Base-by-base conservation (phyloP, 2,888 invertebrate species). In the Griposia aprilina region DNA sequence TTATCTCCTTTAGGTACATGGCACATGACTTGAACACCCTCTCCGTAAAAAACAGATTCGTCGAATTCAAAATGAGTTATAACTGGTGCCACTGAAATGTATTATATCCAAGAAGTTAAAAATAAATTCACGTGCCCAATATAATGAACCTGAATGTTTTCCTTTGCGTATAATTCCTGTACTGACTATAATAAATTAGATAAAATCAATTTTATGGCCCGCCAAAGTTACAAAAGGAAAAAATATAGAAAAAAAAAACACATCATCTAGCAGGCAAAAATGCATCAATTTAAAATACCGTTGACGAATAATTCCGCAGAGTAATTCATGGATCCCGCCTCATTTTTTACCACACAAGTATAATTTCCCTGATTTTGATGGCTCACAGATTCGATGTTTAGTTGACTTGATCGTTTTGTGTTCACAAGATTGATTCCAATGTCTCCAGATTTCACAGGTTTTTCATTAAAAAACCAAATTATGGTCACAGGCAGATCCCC, bases 401-500 rank as follows among this genome's bases (percentile, higher is more conserved):
- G 94, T 87, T 97, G 96, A 91, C 97, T 97, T 73, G 97, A 95
- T 67, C 97, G 95, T 89, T 95, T 97, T 59, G 94, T 95, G 80
- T 95, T 95, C 82, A 93, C 78, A 59, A 96, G 92, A 78, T 92
- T 93, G 62, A 96, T 92, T 86, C 95, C 96, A 84, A 93, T 91
- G 57, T 94, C 93, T 82, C 94, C 94, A 71, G 95, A 92, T 89
- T 95, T 95, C 41, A 96, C 91, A 83, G 94, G 93, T 55, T 94
- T 94, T 80, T 97, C 97, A 91, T 98, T 98, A 86, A 98, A 97
- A 82, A 97, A 97, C 98, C 98, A 98, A 80, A 97, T 96, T 88
- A 98, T 97, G 89, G 97, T 97, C 87, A 98, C 95, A 48, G 98
- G 98, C 76, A 97, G 93, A 93, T 98, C 98, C 66, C 98, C 98